These are phyloP conservation scores for Kradibia gibbosae DNA, from an alignment of 1,140 invertebrate species.

Conservation along the genomic window DNA sequence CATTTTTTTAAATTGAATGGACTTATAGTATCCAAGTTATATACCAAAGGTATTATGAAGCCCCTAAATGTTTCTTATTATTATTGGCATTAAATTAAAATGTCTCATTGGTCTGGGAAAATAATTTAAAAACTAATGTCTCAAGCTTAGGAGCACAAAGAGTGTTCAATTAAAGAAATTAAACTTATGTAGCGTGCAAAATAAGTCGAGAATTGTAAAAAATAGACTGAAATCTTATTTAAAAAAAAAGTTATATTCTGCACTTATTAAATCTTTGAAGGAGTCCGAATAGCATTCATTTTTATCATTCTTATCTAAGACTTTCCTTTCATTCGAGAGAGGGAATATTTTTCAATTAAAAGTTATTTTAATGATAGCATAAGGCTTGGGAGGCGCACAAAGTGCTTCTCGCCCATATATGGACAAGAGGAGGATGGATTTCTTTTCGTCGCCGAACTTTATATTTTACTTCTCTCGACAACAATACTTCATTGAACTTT, in stretches of 20 bases:
- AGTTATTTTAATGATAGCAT: not conserved
- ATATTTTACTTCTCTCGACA: not conserved
- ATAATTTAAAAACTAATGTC: too few species aligned
- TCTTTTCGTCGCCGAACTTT: not conserved
- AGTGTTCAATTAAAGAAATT: not conserved
- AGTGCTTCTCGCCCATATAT: not conserved
- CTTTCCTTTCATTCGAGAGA: not conserved
- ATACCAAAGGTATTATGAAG: too few species aligned
- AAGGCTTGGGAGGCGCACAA: not conserved
- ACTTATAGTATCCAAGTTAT: too few species aligned
- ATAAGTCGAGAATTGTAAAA: not conserved
- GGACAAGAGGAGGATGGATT: not conserved
- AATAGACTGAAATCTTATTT: not conserved
- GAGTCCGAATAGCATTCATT: not conserved
- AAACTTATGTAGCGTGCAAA: not conserved
- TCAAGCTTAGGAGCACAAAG: too few species aligned
- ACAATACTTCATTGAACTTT: not conserved
- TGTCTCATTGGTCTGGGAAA: too few species aligned
- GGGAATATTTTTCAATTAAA: not conserved
- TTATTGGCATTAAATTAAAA: too few species aligned
- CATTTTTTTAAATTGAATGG: too few species aligned
- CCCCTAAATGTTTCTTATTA: too few species aligned
- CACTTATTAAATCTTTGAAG: not conserved
- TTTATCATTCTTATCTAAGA: not conserved
- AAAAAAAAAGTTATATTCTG: not conserved